Evolutionary conservation across 2,888 invertebrate genomes (phyloP).

Genomic region (Drosophila stalkeri): DNA sequence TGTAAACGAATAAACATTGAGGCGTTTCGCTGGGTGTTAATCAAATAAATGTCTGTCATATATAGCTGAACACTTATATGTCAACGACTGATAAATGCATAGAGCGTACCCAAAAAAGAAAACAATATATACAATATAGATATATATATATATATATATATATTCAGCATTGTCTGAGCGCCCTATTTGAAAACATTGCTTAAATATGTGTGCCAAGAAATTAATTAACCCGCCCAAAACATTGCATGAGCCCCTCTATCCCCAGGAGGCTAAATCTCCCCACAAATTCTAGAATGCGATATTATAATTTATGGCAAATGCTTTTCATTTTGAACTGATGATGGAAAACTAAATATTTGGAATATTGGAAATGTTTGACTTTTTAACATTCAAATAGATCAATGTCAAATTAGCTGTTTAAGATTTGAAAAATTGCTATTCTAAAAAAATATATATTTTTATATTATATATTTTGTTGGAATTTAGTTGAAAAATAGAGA

Average conservation of each 20-base stretch:
- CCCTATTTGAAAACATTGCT: constrained; percentile 19
- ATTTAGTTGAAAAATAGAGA: no score
- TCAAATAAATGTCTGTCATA: constrained; percentile 51
- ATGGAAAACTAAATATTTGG: constrained; percentile 11
- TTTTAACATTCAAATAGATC: constrained; percentile 17
- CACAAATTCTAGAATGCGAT: neutral
- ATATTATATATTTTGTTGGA: no score
- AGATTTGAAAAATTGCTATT: neutral
- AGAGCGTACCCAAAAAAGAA: neutral
- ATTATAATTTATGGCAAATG: constrained; percentile 29
- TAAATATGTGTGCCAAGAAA: constrained; percentile 51
- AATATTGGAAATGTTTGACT: neutral
- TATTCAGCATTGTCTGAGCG: constrained; percentile 37
- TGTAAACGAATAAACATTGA: constrained; percentile 60
- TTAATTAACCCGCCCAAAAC: constrained; percentile 57
- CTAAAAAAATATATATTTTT: neutral
- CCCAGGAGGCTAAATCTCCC: constrained; percentile 8
- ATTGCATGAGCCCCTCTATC: neutral
- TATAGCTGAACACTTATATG: constrained; percentile 28
- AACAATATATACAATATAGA: neutral
- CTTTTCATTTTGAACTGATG: constrained; percentile 8
- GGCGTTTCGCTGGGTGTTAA: constrained; percentile 61
- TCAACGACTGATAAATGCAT: constrained; percentile 44
- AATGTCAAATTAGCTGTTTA: neutral
- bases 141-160: neutral